Evolutionary conservation across 2,113 vertebrate genomes (phyloP), one percentile per base, ranked within the genome.

Genomic region (Bostrychus sinensis): DNA sequence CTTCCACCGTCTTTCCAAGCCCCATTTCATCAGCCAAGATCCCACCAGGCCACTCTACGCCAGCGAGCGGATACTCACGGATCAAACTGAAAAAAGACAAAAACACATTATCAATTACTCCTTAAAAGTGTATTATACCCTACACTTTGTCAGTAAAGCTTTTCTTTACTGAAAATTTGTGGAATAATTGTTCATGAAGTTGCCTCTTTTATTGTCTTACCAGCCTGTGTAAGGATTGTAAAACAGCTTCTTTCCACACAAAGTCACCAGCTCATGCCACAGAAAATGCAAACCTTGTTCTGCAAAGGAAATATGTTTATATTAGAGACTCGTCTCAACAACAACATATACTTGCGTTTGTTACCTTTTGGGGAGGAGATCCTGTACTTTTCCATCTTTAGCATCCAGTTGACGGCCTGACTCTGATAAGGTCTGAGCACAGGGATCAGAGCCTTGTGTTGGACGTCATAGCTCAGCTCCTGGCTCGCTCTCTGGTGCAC

Each of bases 21-120:
- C 97, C 97, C 97, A 99, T 99, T 79, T 99, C 97, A 91, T 99
- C 97, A 48, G 97, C 97, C 81, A 99, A 89, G 81, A 99, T 98
- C 57, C 97, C 97, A 68, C 97, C 96, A 55, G 95, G 95, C 95
- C 96, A 95, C 72, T 94, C 94, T 12, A 93, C 79, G 28, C 95
- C 95, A 30, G 94, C 93, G 82, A 88, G 46, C 0, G 97, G 96
- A 78, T 91, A 93, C 55, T 98, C 96, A 67, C 87, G 91, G n/a
- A 96, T 94, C 64, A 99, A 78, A 72, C 97, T 99, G 79, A 36
- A 71, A 56, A 16, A 56, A 23, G n/a, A n/a, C n/a, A n/a, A 2
- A 8, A 28, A 45, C 36, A 42, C 0, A 34, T 7, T 32, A 32
- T 32, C 30, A 32, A 32, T n/a, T n/a, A n/a, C n/a, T n/a, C n/a